Base-by-base conservation (phyloP, 2,888 invertebrate species). In the Drosophila ezoana region DNA sequence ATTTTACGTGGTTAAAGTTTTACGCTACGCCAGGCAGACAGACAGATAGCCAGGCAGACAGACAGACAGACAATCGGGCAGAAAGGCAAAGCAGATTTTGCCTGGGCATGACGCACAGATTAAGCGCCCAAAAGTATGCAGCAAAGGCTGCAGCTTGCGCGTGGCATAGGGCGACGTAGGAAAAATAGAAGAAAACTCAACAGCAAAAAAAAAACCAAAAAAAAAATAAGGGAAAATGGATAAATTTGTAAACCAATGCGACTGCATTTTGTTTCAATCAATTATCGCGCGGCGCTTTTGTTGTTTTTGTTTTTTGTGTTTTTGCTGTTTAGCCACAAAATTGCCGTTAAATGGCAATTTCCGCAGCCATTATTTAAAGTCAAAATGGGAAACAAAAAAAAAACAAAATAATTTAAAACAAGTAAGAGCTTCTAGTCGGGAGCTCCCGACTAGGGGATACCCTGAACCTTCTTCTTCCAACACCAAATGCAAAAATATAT, bases 281-380 rank as follows among this genome's bases (percentile, higher is more conserved):
- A 81, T 81, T 84, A 84, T 76, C 69, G 57, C 48, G 41, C 48
- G 14, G 58, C 16, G 18, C 41, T 35, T 66, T 51, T 58, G 28
- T 14, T 38, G 18, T 13, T 35, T 1, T 13, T n/a, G 11, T 61
- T 58, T 58, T 28, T 32, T 33, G 14, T 14, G 18, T 4, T 41
- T 41, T 35, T 35, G 44, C 18, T 52, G 40, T 52, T 67, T 54
- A 57, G 68, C 81, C 76, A 72, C 83, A 81, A 80, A 78, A 80
- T 78, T 78, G 58, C 69, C 70, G 72, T 76, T 84, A 80, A 87
- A 78, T 67, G 78, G 75, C 80, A 69, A 87, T 81, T 84, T 87
- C 80, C 80, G 87, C 87, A 84, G 65, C 68, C 63, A 84, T 84
- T 83, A 77, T 83, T 84, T 81, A 84, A 76, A 49, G 76, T 68